Percentiles rank a stretch among this genome's conserved stretches.
Evolutionary conservation across 2,113 vertebrate genomes (phyloP).

Genomic region (Rhinogobius similis): DNA sequence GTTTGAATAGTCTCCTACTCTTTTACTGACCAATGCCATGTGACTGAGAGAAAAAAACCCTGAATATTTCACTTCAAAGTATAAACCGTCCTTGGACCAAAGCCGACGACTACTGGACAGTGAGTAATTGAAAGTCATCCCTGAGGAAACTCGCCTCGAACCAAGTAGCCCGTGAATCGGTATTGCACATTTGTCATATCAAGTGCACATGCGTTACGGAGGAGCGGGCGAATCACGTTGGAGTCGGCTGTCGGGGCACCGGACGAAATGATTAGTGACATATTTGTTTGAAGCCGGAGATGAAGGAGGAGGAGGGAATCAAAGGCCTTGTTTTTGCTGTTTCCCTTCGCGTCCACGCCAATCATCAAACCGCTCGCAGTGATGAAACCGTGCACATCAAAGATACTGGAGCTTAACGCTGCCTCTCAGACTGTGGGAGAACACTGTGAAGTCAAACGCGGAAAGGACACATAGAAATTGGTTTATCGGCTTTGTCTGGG

Average conservation of each 20-base stretch:
- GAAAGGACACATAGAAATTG: background rate
- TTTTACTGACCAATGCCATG: background rate
- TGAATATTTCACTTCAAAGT: background rate
- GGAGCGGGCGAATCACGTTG: slow-evolving; percentile 22
- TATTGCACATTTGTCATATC: slow-evolving; percentile 19
- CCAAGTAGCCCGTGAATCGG: background rate
- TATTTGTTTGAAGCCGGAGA: slow-evolving; percentile 43
- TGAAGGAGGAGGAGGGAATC: slow-evolving; percentile 17
- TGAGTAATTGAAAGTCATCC: background rate
- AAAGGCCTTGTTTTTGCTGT: slow-evolving; percentile 30
- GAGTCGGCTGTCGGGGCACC: slow-evolving; percentile 23
- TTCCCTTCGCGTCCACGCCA: slow-evolving; percentile 19
- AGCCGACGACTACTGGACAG: background rate
- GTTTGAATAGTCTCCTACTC: background rate
- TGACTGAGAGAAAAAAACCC: background rate
- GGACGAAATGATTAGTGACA: slow-evolving; percentile 41
- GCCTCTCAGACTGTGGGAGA: slow-evolving; percentile 4
- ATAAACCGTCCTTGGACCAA: background rate
- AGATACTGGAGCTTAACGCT: slow-evolving; percentile 21
- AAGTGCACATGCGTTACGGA: slow-evolving; percentile 26
- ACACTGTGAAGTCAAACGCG: background rate
- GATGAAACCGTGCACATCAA: slow-evolving; percentile 29
- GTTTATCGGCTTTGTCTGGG: background rate
- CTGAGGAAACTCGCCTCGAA: background rate
- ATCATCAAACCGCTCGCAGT: slow-evolving; percentile 16